These are phyloP conservation scores for Andrena dorsata DNA, from an alignment of 2,888 invertebrate genomes.

Conservation along the genomic window DNA sequence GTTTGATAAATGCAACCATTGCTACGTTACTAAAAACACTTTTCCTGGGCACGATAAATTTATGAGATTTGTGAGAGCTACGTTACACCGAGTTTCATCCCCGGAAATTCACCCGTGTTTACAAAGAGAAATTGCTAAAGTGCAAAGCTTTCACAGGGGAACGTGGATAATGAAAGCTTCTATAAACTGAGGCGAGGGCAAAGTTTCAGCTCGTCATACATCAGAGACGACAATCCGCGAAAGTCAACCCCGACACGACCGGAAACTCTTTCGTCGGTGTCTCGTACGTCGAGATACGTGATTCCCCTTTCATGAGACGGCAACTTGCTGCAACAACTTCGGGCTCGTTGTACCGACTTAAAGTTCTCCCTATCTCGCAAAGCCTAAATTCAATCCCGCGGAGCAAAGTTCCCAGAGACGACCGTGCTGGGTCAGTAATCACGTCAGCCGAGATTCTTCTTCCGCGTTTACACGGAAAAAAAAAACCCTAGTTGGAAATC, in stretches of 20 bases:
- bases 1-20: too few species aligned
- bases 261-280: constrained; percentile 38
- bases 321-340: constrained; percentile 57
- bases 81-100: constrained; percentile 28
- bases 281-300: constrained; percentile 39
- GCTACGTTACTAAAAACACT: too few species aligned
- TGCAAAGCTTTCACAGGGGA: constrained; percentile 23
- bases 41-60: too few species aligned
- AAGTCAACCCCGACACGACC: constrained; percentile 46
- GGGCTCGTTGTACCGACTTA: constrained; percentile 49
- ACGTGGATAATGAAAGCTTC: constrained; percentile 50
- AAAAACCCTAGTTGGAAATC: not conserved
- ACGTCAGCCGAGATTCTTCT: constrained; percentile 33
- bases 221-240: constrained; percentile 50
- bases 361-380: constrained; percentile 54
- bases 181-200: constrained; percentile 42
- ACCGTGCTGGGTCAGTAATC: constrained; percentile 27
- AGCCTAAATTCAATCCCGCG: constrained; percentile 56
- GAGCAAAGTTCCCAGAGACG: constrained; percentile 44
- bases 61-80: not conserved
- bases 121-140: constrained; percentile 44
- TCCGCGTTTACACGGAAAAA: not conserved
- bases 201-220: constrained; percentile 50
- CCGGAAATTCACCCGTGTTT: constrained; percentile 32
- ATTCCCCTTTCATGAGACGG: constrained; percentile 54